Conservation (phyloP, 35 echinoderm and acorn worm genomes). For the Ptychodera flava region DNA sequence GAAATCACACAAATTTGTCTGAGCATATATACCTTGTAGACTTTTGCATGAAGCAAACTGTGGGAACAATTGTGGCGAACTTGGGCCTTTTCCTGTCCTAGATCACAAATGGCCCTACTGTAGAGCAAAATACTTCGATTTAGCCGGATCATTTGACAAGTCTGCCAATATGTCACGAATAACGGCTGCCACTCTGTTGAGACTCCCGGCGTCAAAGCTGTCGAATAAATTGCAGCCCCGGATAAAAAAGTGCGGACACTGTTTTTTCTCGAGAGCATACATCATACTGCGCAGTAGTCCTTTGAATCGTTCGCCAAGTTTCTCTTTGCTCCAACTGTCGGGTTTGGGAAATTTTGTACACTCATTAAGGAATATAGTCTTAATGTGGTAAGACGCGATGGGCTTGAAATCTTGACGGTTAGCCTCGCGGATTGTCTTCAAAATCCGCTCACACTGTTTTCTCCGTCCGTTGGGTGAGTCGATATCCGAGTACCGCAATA, state of each 20-base stretch:
- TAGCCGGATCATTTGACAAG: background rate
- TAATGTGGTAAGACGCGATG: background rate
- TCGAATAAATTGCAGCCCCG: background rate
- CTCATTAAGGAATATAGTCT: background rate
- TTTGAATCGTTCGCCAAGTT: background rate
- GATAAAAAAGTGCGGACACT: background rate
- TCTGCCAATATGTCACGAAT: background rate
- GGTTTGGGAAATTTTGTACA: background rate
- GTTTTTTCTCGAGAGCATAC: background rate
- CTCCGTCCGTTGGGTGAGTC: background rate
- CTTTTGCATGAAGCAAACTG: too few relatives aligned
- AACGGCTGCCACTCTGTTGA: background rate
- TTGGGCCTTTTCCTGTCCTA: too few relatives aligned
- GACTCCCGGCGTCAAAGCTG: background rate
- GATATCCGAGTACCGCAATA: background rate
- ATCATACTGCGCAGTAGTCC: background rate
- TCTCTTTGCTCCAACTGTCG: background rate
- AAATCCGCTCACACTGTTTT: background rate
- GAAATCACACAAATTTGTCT: too few relatives aligned
- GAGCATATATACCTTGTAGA: too few relatives aligned
- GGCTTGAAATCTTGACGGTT: background rate
- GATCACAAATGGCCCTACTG: too few relatives aligned
- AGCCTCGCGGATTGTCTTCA: background rate
- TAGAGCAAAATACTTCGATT: background rate
- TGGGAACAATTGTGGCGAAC: too few relatives aligned